Evolutionary conservation across 2,113 vertebrate species (phyloP), one percentile per base, ranked within the genome.

Genomic region (Oceanites oceanicus): DNA sequence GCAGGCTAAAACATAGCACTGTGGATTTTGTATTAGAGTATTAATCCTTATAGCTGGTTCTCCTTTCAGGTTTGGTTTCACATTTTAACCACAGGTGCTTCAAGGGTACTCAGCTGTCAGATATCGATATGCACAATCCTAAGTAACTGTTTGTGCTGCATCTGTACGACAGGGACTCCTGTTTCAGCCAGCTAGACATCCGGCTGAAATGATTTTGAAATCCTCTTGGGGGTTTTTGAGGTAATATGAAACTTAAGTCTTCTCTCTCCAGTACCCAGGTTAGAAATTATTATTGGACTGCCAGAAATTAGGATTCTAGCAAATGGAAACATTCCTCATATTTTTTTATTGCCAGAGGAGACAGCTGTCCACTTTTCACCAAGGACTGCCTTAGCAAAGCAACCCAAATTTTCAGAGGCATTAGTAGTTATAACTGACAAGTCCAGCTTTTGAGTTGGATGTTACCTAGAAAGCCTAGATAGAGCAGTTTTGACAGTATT

Each of bases 261-360:
- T 78, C 11, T 58, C 16, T 80, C 14, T 74, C 30, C 42, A 22
- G 29, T n/a, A 67, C 5, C 4, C 20, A 71, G 20, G 26, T 84
- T 70, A 85, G 6, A 88, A 76, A 70, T 73, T 66, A 42, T 42
- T 73, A 47, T 25, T 50, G 3, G 11, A 36, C 26, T 87, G 42
- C 18, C 1, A 1, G 27, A 71, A 71, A 53, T 53, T 10, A 79
- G n/a, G n/a, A 36, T 58, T 74, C 9, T 56, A 80, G 10, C 45
- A 71, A 80, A 76, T 23, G 2, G 3, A 75, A 77, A 5, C 8
- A 0, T 0, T 56, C 70, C 42, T 53, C 5, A 2, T 27, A 0
- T 12, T 25, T 75, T 59, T 52, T 75, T 15, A 20, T 65, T 89
- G 10, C 6, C 15, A 36, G 36, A 40, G 19, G 13, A 50, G 15